Evolutionary conservation across 2,113 vertebrate genomes (phyloP).

Genomic region (Gobio gobio): DNA sequence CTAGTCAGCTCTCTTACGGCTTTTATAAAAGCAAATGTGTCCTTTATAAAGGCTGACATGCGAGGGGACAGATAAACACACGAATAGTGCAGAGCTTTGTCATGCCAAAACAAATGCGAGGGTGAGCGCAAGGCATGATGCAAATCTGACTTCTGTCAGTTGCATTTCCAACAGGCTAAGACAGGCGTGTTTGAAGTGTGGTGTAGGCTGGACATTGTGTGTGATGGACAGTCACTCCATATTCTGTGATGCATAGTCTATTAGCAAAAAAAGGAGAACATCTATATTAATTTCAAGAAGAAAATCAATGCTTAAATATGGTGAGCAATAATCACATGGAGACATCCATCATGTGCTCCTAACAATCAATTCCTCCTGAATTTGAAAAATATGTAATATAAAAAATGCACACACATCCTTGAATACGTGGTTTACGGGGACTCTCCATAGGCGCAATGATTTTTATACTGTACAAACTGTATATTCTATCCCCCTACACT

Average conservation of each 20-base stretch:
- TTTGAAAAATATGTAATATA: not conserved
- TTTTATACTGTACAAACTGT: no score
- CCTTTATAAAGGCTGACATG: constrained; percentile 54
- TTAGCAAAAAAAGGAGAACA: not conserved
- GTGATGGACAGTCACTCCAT: not conserved
- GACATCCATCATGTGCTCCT: not conserved
- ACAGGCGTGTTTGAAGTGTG: constrained; percentile 35
- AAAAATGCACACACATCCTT: no score
- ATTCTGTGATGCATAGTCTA: constrained; percentile 6
- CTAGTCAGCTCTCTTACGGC: constrained; percentile 39
- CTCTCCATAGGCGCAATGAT: no score
- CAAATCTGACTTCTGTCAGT: constrained; percentile 50
- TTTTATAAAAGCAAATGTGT: constrained; percentile 52
- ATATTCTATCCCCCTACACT: no score
- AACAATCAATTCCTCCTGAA: constrained; percentile 20
- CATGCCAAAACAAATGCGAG: constrained; percentile 66
- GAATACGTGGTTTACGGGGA: no score
- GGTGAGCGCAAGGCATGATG: constrained; percentile 48
- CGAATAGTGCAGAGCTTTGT: not conserved
- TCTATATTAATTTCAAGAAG: constrained; percentile 16
- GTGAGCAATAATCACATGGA: not conserved
- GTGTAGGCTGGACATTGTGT: not conserved
- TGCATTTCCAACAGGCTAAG: constrained; percentile 36
- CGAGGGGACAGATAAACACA: constrained; percentile 43
- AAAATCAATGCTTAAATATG: not conserved